A percentile compares a stretch with the other conserved stretches of the same genome.
phyloP scores from a whole-genome alignment of 2,113 vertebrate genomes.

The Menura novaehollandiae region DNA sequence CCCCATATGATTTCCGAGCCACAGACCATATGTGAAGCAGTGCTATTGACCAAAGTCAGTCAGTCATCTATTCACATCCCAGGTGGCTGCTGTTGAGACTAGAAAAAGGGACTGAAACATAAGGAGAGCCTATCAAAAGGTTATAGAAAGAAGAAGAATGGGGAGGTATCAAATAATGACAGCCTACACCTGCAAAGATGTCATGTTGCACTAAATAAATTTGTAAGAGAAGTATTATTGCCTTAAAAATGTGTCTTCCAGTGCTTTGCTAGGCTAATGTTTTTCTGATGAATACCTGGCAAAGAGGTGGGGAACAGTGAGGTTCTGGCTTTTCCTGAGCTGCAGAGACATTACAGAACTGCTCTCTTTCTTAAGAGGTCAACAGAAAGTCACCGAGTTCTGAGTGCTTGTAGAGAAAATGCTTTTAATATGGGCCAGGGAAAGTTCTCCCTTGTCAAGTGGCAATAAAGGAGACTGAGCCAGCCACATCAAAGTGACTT shows the following conservation, averaged over 20 bases:
- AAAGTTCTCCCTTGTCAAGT: neutral
- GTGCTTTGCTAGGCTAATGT: neutral
- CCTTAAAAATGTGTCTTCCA: neutral
- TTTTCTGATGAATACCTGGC: neutral
- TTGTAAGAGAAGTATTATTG: neutral
- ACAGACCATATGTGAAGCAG: neutral
- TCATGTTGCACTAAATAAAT: neutral
- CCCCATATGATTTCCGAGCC: neutral
- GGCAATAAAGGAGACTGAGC: neutral
- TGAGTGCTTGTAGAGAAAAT: neutral
- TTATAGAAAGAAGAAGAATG: neutral
- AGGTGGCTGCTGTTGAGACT: neutral
- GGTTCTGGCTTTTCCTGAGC: neutral
- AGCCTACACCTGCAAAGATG: neutral
- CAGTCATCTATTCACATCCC: neutral
- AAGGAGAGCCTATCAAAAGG: neutral
- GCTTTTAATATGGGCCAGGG: neutral
- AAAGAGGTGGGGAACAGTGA: neutral
- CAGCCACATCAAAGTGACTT: neutral
- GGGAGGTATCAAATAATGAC: neutral
- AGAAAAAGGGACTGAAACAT: constrained; percentile 13
- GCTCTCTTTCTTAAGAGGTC: neutral
- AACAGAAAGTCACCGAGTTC: neutral
- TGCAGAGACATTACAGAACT: neutral
- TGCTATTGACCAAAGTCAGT: neutral